Evolutionary conservation across 1,140 invertebrate species (phyloP), one percentile per base, ranked within the genome.

Genomic region (Chironomus tepperi): DNA sequence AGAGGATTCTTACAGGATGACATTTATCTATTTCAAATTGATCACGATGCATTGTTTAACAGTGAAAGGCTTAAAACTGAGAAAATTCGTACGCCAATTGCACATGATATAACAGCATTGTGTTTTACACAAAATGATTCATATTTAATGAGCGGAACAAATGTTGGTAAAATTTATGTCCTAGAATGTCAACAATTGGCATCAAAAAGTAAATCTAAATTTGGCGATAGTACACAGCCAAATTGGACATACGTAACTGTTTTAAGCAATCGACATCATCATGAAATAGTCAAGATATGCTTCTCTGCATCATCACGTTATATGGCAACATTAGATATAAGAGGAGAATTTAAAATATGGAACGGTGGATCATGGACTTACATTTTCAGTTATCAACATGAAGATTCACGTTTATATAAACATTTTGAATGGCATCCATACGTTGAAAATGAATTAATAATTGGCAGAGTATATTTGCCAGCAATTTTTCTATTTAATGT

Each of bases 351-450:
- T 19, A 16, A 18, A 19, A 70, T 70, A 18, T 70, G 65, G 65
- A 70, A 70, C 10, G 65, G 65, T 70, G 65, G 65, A 10, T 70
- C 65, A 70, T 70, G 65, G 65, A 70, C 65, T 18, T 12, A 15
- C 7, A 70, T 70, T 21, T 21, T 70, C 16, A 70, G 3, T 10
- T 70, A 19, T 19, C 3, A 70, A 18, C 9, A 18, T 7, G 65
- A 70, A 70, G 9, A 18, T 8, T 70, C 65, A 10, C 65, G 18
- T 70, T 16, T 19, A 18, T 70, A 70, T 19, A 21, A 19, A 7
- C 65, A 70, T 19, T 10, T 70, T 70, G 65, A 70, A 21, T 70
- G 65, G 65, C 65, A 70, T 70, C 65, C 65, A 6, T 70, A 8
- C 18, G 65, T 70, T 7, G 65, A 70, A 18, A 21, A 70, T 19